A percentile compares a stretch with the other conserved stretches of the same genome.
Conservation (phyloP, 2,113 vertebrate genomes). For the Cnemophilus loriae region DNA sequence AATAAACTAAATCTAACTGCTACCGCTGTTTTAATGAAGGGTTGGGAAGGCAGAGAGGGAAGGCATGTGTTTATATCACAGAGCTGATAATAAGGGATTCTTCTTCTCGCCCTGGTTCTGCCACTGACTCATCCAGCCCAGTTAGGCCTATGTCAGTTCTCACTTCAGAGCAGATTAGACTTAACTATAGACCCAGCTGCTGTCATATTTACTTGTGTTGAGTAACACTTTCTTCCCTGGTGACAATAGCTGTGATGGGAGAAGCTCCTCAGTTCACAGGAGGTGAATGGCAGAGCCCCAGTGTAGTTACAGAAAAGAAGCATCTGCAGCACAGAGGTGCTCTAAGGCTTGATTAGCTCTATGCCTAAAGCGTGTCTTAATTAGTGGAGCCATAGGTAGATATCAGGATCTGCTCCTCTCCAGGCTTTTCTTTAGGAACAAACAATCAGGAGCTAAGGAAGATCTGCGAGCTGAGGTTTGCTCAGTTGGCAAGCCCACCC, state of each 20-base stretch:
- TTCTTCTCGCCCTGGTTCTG: background rate
- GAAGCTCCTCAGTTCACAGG: background rate
- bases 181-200: background rate
- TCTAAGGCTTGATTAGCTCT: background rate
- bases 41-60: background rate
- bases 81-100: background rate
- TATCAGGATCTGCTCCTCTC: background rate
- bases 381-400: background rate
- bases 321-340: background rate
- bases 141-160: background rate
- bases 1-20: slow-evolving; percentile 1
- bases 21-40: slow-evolving; percentile 24
- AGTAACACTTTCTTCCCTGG: slow-evolving; percentile 13
- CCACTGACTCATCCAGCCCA: slow-evolving; percentile 26
- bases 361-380: background rate
- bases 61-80: background rate
- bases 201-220: background rate
- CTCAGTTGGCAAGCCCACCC: background rate
- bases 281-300: background rate
- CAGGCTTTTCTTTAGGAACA: background rate
- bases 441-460: background rate
- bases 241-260: background rate
- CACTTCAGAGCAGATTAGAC: slow-evolving; percentile 10
- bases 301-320: background rate
- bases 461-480: background rate